Evolutionary conservation across 2,797 vertebrate genomes (phyloP).

Genomic region (Luscinia megarhynchos): DNA sequence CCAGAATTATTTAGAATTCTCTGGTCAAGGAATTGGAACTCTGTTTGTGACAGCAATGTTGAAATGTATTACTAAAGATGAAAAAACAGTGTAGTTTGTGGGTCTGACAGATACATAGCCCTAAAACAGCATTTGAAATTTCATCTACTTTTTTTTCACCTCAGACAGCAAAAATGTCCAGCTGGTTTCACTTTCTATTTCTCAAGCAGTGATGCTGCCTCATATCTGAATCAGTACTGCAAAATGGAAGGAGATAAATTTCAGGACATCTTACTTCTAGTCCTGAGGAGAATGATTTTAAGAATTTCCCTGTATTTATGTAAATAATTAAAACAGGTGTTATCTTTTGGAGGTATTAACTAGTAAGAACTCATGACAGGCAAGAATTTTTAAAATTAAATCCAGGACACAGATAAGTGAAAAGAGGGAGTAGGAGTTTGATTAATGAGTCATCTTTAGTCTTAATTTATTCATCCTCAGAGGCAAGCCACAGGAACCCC

Average conservation of each 20-base stretch:
- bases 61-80: neutral
- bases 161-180: neutral
- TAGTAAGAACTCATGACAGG: neutral
- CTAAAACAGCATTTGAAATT: neutral
- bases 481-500: neutral
- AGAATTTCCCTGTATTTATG: neutral
- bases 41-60: neutral
- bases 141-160: neutral
- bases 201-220: neutral
- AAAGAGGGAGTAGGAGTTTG: neutral
- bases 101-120: neutral
- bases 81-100: neutral
- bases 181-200: conserved; percentile 16
- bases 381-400: neutral
- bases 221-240: neutral
- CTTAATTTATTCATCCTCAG: neutral
- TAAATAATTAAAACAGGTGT: neutral
- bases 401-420: neutral
- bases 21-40: neutral
- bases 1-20: neutral
- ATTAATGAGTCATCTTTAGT: neutral
- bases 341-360: neutral
- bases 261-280: neutral
- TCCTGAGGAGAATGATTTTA: neutral
- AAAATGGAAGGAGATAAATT: neutral